phyloP scores from a whole-genome alignment of 1,140 invertebrate species.

The Acyrthosiphon pisum region DNA sequence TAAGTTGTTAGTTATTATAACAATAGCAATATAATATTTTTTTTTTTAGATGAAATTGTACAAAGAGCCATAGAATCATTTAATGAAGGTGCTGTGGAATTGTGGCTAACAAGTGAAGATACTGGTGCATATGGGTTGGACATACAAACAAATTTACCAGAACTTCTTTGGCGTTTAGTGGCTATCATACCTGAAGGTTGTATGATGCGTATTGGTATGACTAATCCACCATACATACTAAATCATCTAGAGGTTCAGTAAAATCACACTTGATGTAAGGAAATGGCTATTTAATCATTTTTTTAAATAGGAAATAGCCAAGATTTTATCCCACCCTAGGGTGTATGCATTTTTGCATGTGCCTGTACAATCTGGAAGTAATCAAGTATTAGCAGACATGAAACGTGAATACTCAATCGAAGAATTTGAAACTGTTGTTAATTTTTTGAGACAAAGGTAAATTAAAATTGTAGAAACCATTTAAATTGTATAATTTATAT shows the following conservation, averaged over 20 bases:
- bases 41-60: conserved; percentile 75
- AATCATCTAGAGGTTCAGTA: conserved; percentile 80
- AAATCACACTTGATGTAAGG: neutral
- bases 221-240: conserved; percentile 97
- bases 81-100: conserved; percentile 90
- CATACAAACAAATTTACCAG: conserved; percentile 86
- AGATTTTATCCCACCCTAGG: conserved; percentile 85
- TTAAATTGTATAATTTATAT: neutral
- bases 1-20: neutral
- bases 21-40: conserved; percentile 37
- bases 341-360: conserved; percentile 97
- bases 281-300: neutral
- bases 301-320: conserved; percentile 76
- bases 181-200: conserved; percentile 90
- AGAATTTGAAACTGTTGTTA: conserved; percentile 90
- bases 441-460: conserved; percentile 80
- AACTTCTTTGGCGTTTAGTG: conserved; percentile 85
- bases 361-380: conserved; percentile 95
- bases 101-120: conserved; percentile 99
- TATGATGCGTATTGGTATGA: conserved; percentile 91
- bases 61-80: conserved; percentile 84
- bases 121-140: conserved; percentile 96
- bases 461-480: conserved; percentile 36
- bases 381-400: conserved; percentile 94
- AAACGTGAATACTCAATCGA: conserved; percentile 89